Percentiles rank a stretch among this genome's conserved stretches.
Evolutionary conservation across 2,888 invertebrate genomes (phyloP).

Genomic region (Spodoptera littoralis): DNA sequence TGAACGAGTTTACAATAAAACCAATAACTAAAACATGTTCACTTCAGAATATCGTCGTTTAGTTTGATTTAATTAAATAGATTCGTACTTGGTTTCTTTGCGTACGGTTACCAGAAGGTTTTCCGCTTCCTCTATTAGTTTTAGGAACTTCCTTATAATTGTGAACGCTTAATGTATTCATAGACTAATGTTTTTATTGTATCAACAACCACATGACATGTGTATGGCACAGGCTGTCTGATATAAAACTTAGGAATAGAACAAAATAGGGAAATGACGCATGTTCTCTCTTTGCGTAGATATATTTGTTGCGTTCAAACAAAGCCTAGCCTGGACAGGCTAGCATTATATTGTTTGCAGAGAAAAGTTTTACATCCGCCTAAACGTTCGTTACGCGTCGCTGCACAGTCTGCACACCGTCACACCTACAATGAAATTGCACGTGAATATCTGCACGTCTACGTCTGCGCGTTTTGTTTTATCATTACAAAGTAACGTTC

Average conservation of each 20-base stretch:
- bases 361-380: slow-evolving; percentile 49
- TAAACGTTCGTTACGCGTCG: slow-evolving; percentile 48
- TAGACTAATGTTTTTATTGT: no score
- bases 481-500: slow-evolving; percentile 9
- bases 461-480: slow-evolving; percentile 23
- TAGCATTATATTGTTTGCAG: slow-evolving; percentile 33
- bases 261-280: slow-evolving; percentile 12
- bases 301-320: slow-evolving; percentile 2
- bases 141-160: slow-evolving; percentile 38
- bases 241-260: background rate
- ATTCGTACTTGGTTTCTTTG: slow-evolving; percentile 17
- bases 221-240: no score
- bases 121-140: slow-evolving; percentile 34
- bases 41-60: background rate
- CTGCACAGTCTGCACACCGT: slow-evolving; percentile 30
- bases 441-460: slow-evolving; percentile 40
- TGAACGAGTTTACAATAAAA: no score
- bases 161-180: slow-evolving; percentile 7
- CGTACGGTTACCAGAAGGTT: slow-evolving; percentile 15
- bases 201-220: no score
- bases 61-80: slow-evolving; percentile 1
- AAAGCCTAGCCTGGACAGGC: slow-evolving; percentile 16
- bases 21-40: no score
- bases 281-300: slow-evolving; percentile 12
- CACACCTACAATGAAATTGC: slow-evolving; percentile 50